Percentiles rank a stretch among this genome's conserved stretches.
Evolutionary conservation across 2,888 invertebrate genomes (phyloP).

Genomic region (Lepidocyrtoides sp.): DNA sequence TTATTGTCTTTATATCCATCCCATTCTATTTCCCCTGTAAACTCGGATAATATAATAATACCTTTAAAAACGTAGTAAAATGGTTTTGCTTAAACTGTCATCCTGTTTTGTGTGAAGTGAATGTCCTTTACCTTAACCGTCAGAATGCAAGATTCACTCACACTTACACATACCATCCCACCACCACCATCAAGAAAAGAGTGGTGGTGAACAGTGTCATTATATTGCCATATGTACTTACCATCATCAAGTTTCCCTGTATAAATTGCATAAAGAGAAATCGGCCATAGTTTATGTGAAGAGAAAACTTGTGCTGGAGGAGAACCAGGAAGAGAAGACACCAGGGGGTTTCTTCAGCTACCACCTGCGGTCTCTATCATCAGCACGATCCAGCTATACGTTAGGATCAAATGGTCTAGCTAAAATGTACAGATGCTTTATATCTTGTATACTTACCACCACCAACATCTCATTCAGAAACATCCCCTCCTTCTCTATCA

Average conservation of each 20-base stretch:
- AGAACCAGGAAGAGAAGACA: slow-evolving; percentile 53
- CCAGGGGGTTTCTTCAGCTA: slow-evolving; percentile 67
- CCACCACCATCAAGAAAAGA: not conserved
- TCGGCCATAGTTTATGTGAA: not conserved
- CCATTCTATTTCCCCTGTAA: no score
- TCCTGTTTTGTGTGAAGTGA: not conserved
- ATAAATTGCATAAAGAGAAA: not conserved
- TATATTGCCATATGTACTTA: no score
- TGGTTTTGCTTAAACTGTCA: not conserved
- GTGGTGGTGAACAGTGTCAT: slow-evolving; percentile 5
- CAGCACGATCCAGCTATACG: slow-evolving; percentile 40
- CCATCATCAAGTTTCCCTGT: not conserved
- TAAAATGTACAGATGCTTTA: no score
- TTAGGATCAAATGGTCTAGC: not conserved
- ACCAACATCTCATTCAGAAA: not conserved
- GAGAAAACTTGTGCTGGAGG: not conserved
- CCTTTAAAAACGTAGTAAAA: no score
- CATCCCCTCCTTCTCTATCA: not conserved
- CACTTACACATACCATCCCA: not conserved
- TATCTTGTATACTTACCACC: no score
- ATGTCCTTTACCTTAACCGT: not conserved
- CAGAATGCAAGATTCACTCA: slow-evolving; percentile 28
- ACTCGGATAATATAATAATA: no score
- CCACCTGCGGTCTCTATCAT: slow-evolving; percentile 78
- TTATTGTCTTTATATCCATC: not conserved